Conservation (phyloP, 2,797 vertebrate genomes). For the Pseudochaenichthys georgianus region DNA sequence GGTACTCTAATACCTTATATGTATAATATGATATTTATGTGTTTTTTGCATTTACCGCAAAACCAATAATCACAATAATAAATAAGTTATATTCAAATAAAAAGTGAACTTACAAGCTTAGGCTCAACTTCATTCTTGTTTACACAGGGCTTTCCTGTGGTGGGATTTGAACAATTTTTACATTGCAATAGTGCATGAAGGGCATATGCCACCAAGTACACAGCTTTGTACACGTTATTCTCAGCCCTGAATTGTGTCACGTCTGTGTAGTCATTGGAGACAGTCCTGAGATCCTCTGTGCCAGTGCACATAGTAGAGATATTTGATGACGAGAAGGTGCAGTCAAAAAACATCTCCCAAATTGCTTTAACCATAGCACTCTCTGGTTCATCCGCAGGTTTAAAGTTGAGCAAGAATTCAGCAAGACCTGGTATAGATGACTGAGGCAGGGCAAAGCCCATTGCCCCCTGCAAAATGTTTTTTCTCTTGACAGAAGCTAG, state of each 20-base stretch:
- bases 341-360: constrained; percentile 26
- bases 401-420: constrained; percentile 69
- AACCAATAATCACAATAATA: neutral
- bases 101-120: constrained; percentile 58
- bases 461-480: constrained; percentile 63
- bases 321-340: constrained; percentile 53
- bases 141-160: constrained; percentile 69
- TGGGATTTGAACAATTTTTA: constrained; percentile 69
- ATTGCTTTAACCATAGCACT: constrained; percentile 52
- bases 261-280: constrained; percentile 74
- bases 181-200: constrained; percentile 72
- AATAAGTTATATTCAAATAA: neutral
- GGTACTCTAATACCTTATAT: neutral
- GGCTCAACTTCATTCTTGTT: constrained; percentile 63
- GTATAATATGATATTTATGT: too few species aligned
- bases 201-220: constrained; percentile 74
- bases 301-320: constrained; percentile 65
- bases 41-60: neutral
- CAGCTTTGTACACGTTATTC: constrained; percentile 77
- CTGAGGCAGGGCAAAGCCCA: constrained; percentile 73
- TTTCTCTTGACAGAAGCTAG: constrained; percentile 59
- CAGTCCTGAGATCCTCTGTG: constrained; percentile 66
- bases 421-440: constrained; percentile 64
- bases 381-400: constrained; percentile 64
- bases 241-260: constrained; percentile 66